These are phyloP conservation scores for Drosophila nr. perissopoda DNA, from an alignment of 2,888 invertebrate species.

Conservation along the genomic window DNA sequence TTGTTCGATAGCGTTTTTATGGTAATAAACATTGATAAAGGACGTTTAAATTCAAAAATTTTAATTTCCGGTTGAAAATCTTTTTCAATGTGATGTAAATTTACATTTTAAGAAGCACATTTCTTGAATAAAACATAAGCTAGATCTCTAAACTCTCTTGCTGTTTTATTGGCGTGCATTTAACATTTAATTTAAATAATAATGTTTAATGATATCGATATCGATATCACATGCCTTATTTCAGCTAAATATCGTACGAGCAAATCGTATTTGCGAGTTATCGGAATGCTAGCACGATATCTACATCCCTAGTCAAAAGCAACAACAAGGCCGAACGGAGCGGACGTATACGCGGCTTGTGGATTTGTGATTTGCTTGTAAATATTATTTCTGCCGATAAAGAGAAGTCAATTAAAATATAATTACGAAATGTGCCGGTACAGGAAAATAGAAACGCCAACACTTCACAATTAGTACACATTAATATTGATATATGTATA, in stretches of 20 bases:
- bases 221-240: background rate
- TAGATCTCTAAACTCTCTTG: background rate
- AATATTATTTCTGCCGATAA: slow-evolving; percentile 38
- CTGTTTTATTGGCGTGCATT: background rate
- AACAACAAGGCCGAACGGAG: slow-evolving; percentile 54
- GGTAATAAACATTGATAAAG: background rate
- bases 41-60: background rate
- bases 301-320: slow-evolving; percentile 42
- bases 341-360: slow-evolving; percentile 43
- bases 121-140: background rate
- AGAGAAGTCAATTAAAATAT: slow-evolving; percentile 22
- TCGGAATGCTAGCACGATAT: slow-evolving; percentile 10
- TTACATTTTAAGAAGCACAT: background rate
- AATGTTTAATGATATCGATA: background rate
- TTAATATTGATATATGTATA: slow-evolving; percentile 11
- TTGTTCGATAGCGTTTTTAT: background rate
- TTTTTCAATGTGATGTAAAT: background rate
- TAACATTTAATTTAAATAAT: background rate
- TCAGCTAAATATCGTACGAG: background rate
- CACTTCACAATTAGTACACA: slow-evolving; percentile 13
- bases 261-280: background rate
- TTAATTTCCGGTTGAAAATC: background rate
- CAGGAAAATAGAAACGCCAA: slow-evolving; percentile 15
- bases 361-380: slow-evolving; percentile 35
- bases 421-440: slow-evolving; percentile 31